Evolutionary conservation across 1,140 invertebrate genomes (phyloP).

Genomic region (Camponotus pennsylvanicus): DNA sequence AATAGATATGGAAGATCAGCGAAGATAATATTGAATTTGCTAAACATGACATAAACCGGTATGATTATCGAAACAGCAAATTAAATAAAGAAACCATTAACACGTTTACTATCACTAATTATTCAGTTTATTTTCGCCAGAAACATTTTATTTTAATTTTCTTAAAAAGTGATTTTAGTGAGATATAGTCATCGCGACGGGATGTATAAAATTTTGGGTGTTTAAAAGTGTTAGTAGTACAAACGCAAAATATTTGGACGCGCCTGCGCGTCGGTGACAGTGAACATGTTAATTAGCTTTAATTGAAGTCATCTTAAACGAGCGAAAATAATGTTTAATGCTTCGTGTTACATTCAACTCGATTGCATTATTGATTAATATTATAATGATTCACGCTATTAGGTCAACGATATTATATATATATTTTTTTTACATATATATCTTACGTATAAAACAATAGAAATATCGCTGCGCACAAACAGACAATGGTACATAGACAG

Average conservation of each 20-base stretch:
- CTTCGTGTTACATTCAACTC: conserved; percentile 17
- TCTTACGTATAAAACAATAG: conserved; percentile 75
- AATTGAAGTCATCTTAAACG: conserved; percentile 14
- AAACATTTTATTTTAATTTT: background rate
- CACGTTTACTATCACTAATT: conserved; percentile 48
- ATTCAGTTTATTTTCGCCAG: conserved; percentile 9
- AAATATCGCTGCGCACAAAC: conserved; percentile 75
- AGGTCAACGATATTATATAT: conserved; percentile 71
- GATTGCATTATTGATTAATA: conserved; percentile 50
- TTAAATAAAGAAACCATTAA: conserved; percentile 14
- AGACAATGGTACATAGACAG: conserved; percentile 63
- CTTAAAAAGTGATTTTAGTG: background rate
- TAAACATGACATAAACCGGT: background rate
- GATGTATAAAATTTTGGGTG: conserved; percentile 38
- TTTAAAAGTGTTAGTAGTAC: background rate
- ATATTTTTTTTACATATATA: conserved; percentile 54
- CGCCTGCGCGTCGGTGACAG: conserved; percentile 55
- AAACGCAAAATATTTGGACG: conserved; percentile 47
- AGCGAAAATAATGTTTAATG: conserved; percentile 18
- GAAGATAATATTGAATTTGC: background rate
- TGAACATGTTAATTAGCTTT: conserved; percentile 50
- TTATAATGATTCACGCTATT: conserved; percentile 62
- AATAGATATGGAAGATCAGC: conserved; percentile 19
- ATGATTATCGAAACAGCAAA: background rate
- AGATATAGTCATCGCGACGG: background rate